These are phyloP conservation scores for Sitophilus oryzae DNA, from an alignment of 1,140 invertebrate species.

Conservation along the genomic window DNA sequence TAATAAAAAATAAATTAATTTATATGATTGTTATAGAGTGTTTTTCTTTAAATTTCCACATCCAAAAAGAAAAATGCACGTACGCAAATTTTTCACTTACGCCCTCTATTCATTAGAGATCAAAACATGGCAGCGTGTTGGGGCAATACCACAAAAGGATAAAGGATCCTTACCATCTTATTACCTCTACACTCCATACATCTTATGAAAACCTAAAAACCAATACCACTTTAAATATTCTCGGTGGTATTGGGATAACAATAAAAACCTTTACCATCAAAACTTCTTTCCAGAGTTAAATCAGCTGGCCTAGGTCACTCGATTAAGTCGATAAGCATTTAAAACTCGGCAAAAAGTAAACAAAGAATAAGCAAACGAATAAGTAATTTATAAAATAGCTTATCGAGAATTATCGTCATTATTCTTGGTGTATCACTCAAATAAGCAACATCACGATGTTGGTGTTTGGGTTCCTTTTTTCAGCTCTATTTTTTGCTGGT, in stretches of 20 bases:
- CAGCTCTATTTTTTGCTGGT: slow-evolving; percentile 1
- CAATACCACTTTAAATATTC: too few species aligned
- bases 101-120: too few species aligned
- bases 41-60: slow-evolving; percentile 1
- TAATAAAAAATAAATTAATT: slow-evolving; percentile 19
- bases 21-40: slow-evolving; percentile 18
- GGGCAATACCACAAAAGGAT: too few species aligned
- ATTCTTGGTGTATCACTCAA: slow-evolving; percentile 1
- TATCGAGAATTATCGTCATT: slow-evolving; percentile 9
- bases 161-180: too few species aligned
- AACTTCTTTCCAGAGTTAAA: slow-evolving; percentile 8
- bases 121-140: too few species aligned
- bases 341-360: slow-evolving; percentile 12
- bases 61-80: too few species aligned
- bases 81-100: too few species aligned
- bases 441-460: slow-evolving; percentile 4
- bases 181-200: too few species aligned
- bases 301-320: slow-evolving; percentile 7
- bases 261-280: slow-evolving; percentile 5
- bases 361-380: slow-evolving; percentile 7
- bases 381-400: slow-evolving; percentile 1
- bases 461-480: slow-evolving; percentile 7
- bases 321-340: not conserved
- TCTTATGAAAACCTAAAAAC: too few species aligned
- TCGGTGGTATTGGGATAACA: too few species aligned